Evolutionary conservation across 2,797 vertebrate species (phyloP).

Genomic region (Cynodonichthys magdalenae): DNA sequence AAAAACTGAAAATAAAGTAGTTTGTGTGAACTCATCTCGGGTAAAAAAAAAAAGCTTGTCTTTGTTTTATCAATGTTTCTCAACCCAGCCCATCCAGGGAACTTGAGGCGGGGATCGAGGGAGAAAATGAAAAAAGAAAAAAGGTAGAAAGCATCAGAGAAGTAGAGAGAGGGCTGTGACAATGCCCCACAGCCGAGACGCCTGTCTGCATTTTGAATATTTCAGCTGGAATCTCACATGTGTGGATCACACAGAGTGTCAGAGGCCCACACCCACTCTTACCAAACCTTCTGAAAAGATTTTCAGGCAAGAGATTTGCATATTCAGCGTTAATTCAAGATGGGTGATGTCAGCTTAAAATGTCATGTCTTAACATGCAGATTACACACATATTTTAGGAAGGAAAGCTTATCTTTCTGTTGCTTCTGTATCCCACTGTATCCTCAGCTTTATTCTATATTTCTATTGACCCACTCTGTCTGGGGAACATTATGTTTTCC

Average conservation of each 20-base stretch:
- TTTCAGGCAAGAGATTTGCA: conserved; percentile 53
- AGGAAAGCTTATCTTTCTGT: conserved; percentile 29
- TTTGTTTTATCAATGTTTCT: conserved; percentile 13
- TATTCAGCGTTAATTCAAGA: conserved; percentile 61
- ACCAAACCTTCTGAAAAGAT: conserved; percentile 33
- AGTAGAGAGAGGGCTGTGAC: conserved; percentile 16
- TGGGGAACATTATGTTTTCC: conserved; percentile 8
- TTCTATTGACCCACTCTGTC: conserved; percentile 21
- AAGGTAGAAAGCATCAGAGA: conserved; percentile 10
- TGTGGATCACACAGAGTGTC: conserved; percentile 47
- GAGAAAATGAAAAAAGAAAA: conserved; percentile 12
- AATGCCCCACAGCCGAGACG: conserved; percentile 31
- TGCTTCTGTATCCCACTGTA: conserved; percentile 16
- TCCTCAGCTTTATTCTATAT: conserved; percentile 7
- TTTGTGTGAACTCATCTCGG: background rate
- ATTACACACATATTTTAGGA: conserved; percentile 39
- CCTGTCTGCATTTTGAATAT: conserved; percentile 48
- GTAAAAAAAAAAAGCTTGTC: background rate
- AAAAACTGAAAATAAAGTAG: conserved; percentile 5
- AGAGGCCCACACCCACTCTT: conserved; percentile 8
- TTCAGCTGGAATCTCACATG: conserved; percentile 51
- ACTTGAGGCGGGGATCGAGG: conserved; percentile 13
- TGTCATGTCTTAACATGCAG: conserved; percentile 42
- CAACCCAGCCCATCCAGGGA: conserved; percentile 25
- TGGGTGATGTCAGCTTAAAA: conserved; percentile 60